Evolutionary conservation across 2,797 vertebrate genomes (phyloP), one percentile per base, ranked within the genome.

Genomic region (Sebastes variabilis): DNA sequence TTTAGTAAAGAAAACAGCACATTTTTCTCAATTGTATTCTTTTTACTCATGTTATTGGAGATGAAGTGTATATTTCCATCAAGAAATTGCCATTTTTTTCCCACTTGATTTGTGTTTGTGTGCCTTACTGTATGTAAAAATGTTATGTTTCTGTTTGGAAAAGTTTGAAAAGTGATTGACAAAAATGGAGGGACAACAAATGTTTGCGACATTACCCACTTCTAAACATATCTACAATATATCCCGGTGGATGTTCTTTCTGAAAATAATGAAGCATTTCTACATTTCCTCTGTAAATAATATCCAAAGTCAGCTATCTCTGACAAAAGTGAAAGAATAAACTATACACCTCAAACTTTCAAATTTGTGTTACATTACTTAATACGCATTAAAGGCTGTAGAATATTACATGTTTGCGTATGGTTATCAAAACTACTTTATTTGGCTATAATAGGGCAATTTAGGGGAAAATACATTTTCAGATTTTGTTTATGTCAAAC

Each of bases 91-190:
- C 59, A 22, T 56, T 55, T 42, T 56, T 16, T 14, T 8, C 8
- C n/a, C 11, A 42, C 14, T 59, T 66, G 16, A 49, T 74, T 68
- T 84, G 49, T 80, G 75, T 86, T 80, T 77, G 72, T 82, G 78
- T 83, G 77, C 69, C 72, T 77, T 76, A 67, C 36, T 67, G 29
- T 77, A 72, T 84, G 66, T 66, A 56, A 70, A 73, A 67, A 60
- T 68, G 22, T 74, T 20, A 18, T 12, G 8, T 70, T 29, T 18
- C 14, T 32, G 32, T 75, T 78, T 56, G 36, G 8, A 12, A 62
- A 32, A 27, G 56, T n/a, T 25, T 68, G 22, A 66, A 68, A 64
- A 61, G 11, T 14, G 16, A n/a, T 16, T 66, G 58, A 55, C 42
- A 7, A n/a, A n/a, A 75, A 65, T 56, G 12, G 49, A n/a, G 36